Percentiles rank a stretch among this genome's conserved stretches.
These are phyloP conservation scores for Romanogobio albipinnatus DNA, from an alignment of 2,113 vertebrate genomes.

Conservation along the genomic window DNA sequence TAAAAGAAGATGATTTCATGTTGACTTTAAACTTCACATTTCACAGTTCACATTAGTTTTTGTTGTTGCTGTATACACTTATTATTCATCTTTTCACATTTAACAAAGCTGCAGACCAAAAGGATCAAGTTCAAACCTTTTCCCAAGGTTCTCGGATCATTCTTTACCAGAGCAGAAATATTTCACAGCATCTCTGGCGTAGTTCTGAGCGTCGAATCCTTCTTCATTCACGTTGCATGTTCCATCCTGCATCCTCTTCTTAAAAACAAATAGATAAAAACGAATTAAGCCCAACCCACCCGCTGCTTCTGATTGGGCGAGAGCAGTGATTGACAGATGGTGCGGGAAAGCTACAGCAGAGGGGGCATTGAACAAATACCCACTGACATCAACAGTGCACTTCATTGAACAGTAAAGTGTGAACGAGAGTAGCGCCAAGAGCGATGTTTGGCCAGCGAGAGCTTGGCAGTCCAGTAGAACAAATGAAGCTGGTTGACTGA, in stretches of 20 bases:
- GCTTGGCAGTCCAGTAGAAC: not conserved
- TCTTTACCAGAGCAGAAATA: constrained; percentile 12
- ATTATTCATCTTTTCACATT: not conserved
- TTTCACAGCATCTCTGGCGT: constrained; percentile 17
- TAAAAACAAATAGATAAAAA: not conserved
- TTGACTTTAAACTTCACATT: constrained; percentile 25
- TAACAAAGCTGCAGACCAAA: not conserved
- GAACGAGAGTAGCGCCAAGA: constrained; percentile 10
- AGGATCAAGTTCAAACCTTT: constrained; percentile 1
- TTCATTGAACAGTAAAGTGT: constrained; percentile 42
- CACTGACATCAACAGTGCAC: constrained; percentile 54
- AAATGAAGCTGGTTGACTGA: constrained; percentile 18
- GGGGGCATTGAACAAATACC: constrained; percentile 43
- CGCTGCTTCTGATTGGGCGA: constrained; percentile 41
- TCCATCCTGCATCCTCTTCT: not conserved
- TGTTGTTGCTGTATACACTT: not conserved
- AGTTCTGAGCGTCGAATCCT: not conserved
- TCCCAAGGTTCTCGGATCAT: not conserved
- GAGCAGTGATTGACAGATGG: constrained; percentile 9
- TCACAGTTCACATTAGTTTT: constrained; percentile 12
- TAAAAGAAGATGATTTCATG: not conserved
- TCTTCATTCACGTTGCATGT: not conserved
- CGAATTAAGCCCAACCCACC: constrained; percentile 11
- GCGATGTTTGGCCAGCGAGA: constrained; percentile 4
- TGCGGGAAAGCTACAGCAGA: constrained; percentile 40